These are phyloP conservation scores for Alexandromys fortis DNA, from an alignment of 2,113 vertebrate genomes.

Conservation along the genomic window DNA sequence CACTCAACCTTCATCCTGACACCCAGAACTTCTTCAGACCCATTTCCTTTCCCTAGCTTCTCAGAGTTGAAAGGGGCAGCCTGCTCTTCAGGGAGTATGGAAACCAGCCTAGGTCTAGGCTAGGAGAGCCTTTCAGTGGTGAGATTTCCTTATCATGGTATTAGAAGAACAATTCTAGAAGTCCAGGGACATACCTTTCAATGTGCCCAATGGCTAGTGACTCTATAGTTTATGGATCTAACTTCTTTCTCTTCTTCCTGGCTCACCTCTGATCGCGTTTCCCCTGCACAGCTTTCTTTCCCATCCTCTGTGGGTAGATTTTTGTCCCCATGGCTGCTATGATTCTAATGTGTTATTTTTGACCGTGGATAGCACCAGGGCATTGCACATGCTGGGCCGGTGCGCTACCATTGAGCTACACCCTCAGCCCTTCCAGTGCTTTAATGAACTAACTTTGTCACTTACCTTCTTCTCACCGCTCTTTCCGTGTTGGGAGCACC, in stretches of 20 bases:
- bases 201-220: background rate
- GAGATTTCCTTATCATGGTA: background rate
- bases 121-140: background rate
- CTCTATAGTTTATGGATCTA: background rate
- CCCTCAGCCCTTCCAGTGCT: background rate
- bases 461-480: background rate
- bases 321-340: background rate
- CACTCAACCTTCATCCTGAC: background rate
- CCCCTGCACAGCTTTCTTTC: background rate
- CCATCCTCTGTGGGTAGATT: background rate
- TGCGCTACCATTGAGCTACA: background rate
- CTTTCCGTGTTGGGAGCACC: background rate
- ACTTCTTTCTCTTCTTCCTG: background rate
- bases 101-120: background rate
- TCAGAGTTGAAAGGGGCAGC: background rate
- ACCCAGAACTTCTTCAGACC: background rate
- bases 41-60: background rate
- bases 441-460: background rate
- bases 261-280: background rate
- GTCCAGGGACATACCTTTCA: background rate
- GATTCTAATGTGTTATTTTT: background rate
- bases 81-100: background rate
- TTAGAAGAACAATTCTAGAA: conserved; percentile 4
- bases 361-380: background rate
- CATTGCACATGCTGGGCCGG: background rate